Conservation (phyloP, 1,140 invertebrate genomes). For the Asbolus verrucosus region DNA sequence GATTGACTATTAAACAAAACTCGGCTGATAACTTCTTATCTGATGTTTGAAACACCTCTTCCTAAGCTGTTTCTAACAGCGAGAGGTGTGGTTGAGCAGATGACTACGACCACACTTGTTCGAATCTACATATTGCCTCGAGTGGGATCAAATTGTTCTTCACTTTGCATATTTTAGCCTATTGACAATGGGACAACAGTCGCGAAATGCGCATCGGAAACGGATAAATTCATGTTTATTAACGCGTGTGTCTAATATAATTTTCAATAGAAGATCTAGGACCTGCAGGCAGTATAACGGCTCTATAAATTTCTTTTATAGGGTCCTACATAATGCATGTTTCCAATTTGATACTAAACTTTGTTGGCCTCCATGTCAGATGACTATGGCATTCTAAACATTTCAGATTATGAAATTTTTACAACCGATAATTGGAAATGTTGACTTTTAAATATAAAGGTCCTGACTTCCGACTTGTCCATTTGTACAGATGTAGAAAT, state of each 20-base stretch:
- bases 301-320: slow-evolving; percentile 22
- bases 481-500: too few relatives aligned
- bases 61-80: slow-evolving; percentile 2
- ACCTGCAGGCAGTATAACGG: background rate
- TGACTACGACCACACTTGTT: slow-evolving; percentile 18
- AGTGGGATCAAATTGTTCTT: slow-evolving; percentile 25
- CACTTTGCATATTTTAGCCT: slow-evolving; percentile 27
- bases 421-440: too few relatives aligned
- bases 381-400: background rate
- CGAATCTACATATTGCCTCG: slow-evolving; percentile 21
- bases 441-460: too few relatives aligned
- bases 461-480: too few relatives aligned
- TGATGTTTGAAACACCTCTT: background rate
- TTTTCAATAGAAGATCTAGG: background rate
- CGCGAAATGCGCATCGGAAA: slow-evolving; percentile 2
- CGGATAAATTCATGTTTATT: too few relatives aligned
- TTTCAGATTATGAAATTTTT: background rate
- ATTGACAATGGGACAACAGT: background rate
- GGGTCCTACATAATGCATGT: slow-evolving; percentile 25
- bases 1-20: slow-evolving; percentile 15
- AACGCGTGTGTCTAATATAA: background rate
- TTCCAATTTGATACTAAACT: slow-evolving; percentile 1
- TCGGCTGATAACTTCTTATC: slow-evolving; percentile 5
- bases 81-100: slow-evolving; percentile 1
- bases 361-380: background rate